phyloP scores from a whole-genome alignment of 1,140 invertebrate species.

The Neodiprion fabricii region DNA sequence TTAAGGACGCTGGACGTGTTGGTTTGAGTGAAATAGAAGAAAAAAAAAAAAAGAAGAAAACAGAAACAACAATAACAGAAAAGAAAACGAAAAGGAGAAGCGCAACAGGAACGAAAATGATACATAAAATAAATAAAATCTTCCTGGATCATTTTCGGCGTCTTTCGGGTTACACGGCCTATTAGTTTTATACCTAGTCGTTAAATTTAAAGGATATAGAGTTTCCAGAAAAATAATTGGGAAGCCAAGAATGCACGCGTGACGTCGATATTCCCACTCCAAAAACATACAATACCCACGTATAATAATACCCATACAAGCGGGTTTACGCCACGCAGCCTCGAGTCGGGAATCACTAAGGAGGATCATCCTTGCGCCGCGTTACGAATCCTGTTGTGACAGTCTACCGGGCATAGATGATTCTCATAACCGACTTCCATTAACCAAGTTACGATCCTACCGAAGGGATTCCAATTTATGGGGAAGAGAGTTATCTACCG shows the following conservation, averaged over 20 bases:
- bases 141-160: background rate
- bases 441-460: background rate
- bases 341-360: background rate
- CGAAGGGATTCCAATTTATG: background rate
- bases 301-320: background rate
- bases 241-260: constrained; percentile 8
- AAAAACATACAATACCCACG: background rate
- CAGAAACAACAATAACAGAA: background rate
- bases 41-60: background rate
- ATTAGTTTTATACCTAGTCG: constrained; percentile 5
- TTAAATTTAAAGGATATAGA: constrained; percentile 19
- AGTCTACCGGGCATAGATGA: background rate
- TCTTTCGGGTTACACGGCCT: background rate
- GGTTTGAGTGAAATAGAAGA: background rate
- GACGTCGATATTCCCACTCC: background rate
- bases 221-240: constrained; percentile 20
- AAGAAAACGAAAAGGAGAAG: background rate
- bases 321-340: background rate
- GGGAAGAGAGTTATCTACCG: background rate
- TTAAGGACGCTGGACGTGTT: constrained; percentile 22
- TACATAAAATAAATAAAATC: background rate
- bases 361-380: background rate
- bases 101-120: too few species aligned
- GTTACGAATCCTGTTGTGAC: constrained; percentile 4
- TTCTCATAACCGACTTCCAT: background rate